Evolutionary conservation across 2,113 vertebrate species (phyloP).

Genomic region (Erpornis zantholeuca): DNA sequence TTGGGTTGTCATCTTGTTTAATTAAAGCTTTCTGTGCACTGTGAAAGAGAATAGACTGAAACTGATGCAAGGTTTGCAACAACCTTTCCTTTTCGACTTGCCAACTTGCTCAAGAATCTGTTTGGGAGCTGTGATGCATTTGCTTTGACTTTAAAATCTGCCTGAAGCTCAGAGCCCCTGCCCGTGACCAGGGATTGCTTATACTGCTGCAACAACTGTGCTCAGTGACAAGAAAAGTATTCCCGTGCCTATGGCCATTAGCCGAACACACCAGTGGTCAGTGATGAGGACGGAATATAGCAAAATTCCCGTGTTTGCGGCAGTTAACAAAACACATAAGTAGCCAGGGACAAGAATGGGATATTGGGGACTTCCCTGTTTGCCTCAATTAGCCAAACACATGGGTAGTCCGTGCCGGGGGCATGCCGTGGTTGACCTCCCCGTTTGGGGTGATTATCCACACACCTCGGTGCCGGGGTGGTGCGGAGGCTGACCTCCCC

Average conservation of each 20-base stretch:
- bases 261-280: not conserved
- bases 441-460: not conserved
- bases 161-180: not conserved
- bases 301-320: too few relatives aligned
- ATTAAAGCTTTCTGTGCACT: not conserved
- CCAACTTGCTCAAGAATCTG: not conserved
- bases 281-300: too few relatives aligned
- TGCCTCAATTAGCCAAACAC: not conserved
- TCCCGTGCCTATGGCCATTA: too few relatives aligned
- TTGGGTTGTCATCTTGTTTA: accelerated
- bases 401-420: accelerated
- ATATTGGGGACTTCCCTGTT: too few relatives aligned
- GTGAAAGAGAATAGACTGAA: not conserved
- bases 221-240: too few relatives aligned
- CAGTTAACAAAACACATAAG: too few relatives aligned
- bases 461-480: too few relatives aligned
- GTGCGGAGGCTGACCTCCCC: accelerated
- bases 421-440: not conserved
- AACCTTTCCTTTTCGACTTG: not conserved
- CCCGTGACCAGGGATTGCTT: not conserved
- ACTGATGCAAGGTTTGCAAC: not conserved
- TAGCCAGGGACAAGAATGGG: accelerated
- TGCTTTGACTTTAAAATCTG: not conserved
- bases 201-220: not conserved
- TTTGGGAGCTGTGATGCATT: not conserved